Evolutionary conservation across 2,888 invertebrate species (phyloP).

Genomic region (Trisateles emortualis): DNA sequence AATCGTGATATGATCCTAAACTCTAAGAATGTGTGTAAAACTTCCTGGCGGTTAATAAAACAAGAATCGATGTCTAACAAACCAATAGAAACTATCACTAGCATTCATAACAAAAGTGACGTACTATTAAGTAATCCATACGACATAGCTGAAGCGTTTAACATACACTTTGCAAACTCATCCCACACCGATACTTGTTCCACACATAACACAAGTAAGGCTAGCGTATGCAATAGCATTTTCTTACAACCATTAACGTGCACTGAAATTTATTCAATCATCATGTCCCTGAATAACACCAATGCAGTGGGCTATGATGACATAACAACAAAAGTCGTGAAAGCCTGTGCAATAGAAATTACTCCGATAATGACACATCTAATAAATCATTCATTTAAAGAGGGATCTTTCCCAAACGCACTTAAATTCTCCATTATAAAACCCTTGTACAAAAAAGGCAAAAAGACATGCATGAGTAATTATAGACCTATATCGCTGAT

Average conservation of each 20-base stretch:
- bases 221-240: not conserved
- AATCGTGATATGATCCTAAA: not conserved
- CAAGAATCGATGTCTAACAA: not conserved
- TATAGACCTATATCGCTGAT: too few relatives aligned
- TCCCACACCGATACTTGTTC: not conserved
- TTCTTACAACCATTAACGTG: not conserved
- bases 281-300: not conserved
- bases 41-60: conserved; percentile 7
- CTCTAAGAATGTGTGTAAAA: conserved; percentile 4
- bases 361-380: not conserved
- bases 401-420: not conserved
- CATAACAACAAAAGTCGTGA: not conserved
- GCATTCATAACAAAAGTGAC: not conserved
- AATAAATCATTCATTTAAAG: not conserved
- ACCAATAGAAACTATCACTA: not conserved
- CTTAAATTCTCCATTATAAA: not conserved
- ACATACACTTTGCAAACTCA: not conserved
- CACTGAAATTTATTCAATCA: too few relatives aligned
- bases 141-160: conserved; percentile 2
- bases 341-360: not conserved
- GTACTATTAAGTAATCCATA: not conserved
- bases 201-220: not conserved
- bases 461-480: too few relatives aligned
- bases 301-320: not conserved
- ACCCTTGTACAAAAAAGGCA: too few relatives aligned